Evolutionary conservation across 2,797 vertebrate genomes (phyloP).

Genomic region (Coregonus suidteri): DNA sequence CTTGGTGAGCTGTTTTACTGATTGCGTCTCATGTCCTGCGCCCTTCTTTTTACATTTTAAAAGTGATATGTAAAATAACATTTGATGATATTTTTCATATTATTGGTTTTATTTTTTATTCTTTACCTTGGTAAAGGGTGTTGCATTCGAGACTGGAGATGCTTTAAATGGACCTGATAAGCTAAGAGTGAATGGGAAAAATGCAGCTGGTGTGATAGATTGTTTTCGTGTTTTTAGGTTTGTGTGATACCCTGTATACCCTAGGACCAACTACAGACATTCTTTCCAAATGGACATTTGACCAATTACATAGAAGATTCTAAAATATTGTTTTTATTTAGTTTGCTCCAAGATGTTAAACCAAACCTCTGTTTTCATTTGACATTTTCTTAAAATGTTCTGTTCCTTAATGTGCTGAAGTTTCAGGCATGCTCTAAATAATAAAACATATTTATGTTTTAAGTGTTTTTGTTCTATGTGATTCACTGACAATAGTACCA

Average conservation of each 20-base stretch:
- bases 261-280: conserved; percentile 57
- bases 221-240: conserved; percentile 30
- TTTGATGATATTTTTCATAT: conserved; percentile 17
- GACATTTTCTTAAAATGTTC: conserved; percentile 57
- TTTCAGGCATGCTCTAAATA: conserved; percentile 66
- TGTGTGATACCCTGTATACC: conserved; percentile 32
- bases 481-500: not conserved
- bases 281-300: conserved; percentile 45
- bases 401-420: conserved; percentile 57
- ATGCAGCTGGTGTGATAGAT: conserved; percentile 40
- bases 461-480: conserved; percentile 18
- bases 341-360: conserved; percentile 4
- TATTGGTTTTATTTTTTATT: conserved; percentile 6
- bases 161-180: conserved; percentile 58
- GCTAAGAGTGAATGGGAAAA: conserved; percentile 49
- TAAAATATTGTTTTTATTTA: not conserved
- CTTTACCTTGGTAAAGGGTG: conserved; percentile 24
- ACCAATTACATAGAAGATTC: conserved; percentile 34
- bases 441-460: conserved; percentile 73
- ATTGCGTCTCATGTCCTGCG: conserved; percentile 49
- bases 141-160: conserved; percentile 50
- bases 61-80: conserved; percentile 1
- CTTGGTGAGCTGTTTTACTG: conserved; percentile 52
- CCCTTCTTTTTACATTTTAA: conserved; percentile 40
- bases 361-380: conserved; percentile 19